Evolutionary conservation across 2,888 invertebrate genomes (phyloP).

Genomic region (Synanthedon myopaeformis): DNA sequence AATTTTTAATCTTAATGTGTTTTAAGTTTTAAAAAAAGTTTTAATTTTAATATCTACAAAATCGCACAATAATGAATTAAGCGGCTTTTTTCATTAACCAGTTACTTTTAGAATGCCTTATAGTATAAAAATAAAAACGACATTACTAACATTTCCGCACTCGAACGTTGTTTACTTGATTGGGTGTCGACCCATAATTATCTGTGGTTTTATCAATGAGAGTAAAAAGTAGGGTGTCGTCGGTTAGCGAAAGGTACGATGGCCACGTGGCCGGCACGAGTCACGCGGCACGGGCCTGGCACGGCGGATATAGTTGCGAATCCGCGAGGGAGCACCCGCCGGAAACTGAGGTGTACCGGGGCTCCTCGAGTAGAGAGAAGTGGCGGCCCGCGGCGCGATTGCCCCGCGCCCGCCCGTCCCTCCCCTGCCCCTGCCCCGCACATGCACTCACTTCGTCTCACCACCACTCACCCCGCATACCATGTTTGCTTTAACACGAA

Average conservation of each 20-base stretch:
- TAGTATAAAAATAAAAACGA: not conserved
- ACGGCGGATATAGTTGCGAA: constrained; percentile 49
- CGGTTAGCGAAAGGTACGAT: constrained; percentile 22
- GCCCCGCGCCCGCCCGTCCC: constrained; percentile 32
- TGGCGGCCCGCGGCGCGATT: constrained; percentile 61
- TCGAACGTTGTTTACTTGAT: not conserved
- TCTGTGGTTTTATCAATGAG: constrained; percentile 43
- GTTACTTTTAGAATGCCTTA: no score
- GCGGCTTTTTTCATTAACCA: no score
- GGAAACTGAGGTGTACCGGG: constrained; percentile 69
- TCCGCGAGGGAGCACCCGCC: constrained; percentile 63
- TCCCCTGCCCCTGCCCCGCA: constrained; percentile 26
- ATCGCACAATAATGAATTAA: no score
- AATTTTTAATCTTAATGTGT: no score
- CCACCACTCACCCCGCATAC: constrained; percentile 65
- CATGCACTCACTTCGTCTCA: constrained; percentile 61
- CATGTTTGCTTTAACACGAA: constrained; percentile 69
- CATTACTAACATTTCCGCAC: not conserved
- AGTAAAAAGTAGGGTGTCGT: constrained; percentile 34
- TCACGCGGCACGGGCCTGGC: constrained; percentile 30
- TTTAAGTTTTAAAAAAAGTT: no score
- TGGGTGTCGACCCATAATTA: constrained; percentile 34
- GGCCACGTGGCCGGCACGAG: constrained; percentile 60
- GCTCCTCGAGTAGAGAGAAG: constrained; percentile 67
- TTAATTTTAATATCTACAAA: no score